phyloP scores from a whole-genome alignment of 2,888 invertebrate genomes.

The Hyposoter dolosus region DNA sequence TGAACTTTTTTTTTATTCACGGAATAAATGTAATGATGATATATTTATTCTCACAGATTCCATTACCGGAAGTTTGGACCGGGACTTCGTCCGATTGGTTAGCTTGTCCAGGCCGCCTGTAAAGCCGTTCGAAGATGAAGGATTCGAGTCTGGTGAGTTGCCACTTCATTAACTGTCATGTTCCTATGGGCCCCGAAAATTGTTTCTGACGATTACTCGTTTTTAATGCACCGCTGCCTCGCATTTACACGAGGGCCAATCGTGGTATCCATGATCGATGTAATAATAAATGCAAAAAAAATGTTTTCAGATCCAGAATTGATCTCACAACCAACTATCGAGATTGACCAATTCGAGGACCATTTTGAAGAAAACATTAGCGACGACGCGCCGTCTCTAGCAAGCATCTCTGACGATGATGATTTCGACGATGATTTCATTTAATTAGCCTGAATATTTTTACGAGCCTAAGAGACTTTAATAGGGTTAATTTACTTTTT shows the following conservation, averaged over 20 bases:
- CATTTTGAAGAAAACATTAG: conserved; percentile 1
- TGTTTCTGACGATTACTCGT: too few relatives aligned
- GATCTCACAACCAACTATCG: not conserved
- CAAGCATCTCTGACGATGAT: conserved; percentile 37
- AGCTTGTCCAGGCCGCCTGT: conserved; percentile 6
- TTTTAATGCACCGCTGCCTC: too few relatives aligned
- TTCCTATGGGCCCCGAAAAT: too few relatives aligned
- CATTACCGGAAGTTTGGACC: conserved; percentile 34
- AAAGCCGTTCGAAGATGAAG: conserved; percentile 58
- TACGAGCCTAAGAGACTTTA: not conserved
- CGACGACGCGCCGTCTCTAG: conserved; percentile 10
- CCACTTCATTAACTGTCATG: too few relatives aligned
- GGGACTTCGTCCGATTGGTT: conserved; percentile 41
- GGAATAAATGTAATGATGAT: not conserved
- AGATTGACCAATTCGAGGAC: not conserved
- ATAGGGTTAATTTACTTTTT: conserved; percentile 4
- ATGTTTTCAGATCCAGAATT: conserved; percentile 36
- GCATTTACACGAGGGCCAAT: too few relatives aligned
- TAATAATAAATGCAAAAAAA: not conserved
- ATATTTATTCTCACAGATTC: conserved; percentile 25
- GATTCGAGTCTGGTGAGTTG: conserved; percentile 58
- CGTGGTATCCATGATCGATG: not conserved
- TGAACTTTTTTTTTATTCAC: not conserved
- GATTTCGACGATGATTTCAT: conserved; percentile 45
- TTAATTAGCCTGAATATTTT: not conserved